Conservation (phyloP, 2,797 vertebrate genomes). For the Squalus acanthias region DNA sequence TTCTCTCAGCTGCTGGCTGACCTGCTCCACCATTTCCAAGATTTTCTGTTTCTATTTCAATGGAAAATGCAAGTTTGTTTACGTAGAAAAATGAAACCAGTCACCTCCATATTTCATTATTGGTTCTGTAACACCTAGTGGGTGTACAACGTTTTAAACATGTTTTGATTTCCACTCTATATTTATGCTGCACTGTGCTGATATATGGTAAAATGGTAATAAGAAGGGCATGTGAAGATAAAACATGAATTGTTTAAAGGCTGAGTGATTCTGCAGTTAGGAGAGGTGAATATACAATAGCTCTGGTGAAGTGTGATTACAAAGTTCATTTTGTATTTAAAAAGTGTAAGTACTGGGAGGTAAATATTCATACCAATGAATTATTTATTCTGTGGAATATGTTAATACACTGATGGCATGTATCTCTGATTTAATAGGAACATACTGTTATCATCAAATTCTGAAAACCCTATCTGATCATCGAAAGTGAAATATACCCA, state of each 20-base stretch:
- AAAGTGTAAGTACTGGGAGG: constrained; percentile 8
- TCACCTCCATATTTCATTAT: background rate
- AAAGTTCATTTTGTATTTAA: constrained; percentile 14
- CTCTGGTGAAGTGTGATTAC: background rate
- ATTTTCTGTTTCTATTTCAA: background rate
- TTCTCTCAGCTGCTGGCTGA: background rate
- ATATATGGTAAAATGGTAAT: background rate
- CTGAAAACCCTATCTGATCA: background rate
- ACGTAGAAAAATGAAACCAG: background rate
- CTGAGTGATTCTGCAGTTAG: background rate
- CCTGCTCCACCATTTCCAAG: background rate
- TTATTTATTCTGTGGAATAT: background rate
- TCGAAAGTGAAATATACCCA: background rate
- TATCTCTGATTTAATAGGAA: background rate
- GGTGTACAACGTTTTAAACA: background rate
- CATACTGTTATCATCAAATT: background rate
- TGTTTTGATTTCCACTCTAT: background rate
- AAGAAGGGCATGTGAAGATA: background rate
- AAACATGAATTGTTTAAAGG: background rate
- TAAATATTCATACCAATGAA: constrained; percentile 16
- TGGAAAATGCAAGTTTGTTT: background rate
- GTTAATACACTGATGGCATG: background rate
- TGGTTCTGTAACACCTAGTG: background rate
- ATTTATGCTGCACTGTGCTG: background rate
- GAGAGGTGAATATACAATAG: background rate